Base-by-base conservation (phyloP, 2,888 invertebrate genomes). In the Harpalus rufipes region DNA sequence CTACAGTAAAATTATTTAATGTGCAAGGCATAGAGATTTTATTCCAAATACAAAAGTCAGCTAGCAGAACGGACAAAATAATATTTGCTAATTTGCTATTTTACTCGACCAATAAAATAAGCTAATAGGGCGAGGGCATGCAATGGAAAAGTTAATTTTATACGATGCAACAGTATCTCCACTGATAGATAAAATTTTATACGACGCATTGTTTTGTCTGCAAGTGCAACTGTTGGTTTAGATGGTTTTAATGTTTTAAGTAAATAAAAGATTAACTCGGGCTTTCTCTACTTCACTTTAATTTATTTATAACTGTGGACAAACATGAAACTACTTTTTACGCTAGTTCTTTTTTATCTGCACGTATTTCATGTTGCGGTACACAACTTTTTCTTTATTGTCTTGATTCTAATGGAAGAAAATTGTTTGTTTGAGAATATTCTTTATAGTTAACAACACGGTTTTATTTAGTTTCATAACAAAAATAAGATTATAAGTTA, bases 181-280 rank as follows among this genome's bases (percentile, higher is more conserved):
- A 74, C 72, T 74, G 72, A 74, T 74, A 74, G 72, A 74, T 74
- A 74, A 74, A 74, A 74, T 74, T 74, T 74, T 74, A 74, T 44
- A 44, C 8, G 41, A 18, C 51, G 14, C 44, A 18, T 74, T 74
- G 72, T 74, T 68, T 74, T 74, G 72, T 74, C 41, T 68, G 44
- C 14, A 21, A 44, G 41, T 41, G 72, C 44, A 51, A 74, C 72
- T 74, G 72, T 44, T 44, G 72, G 16, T 74, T 44, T 74, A 18
- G 72, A 74, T 16, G 72, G 72, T 44, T 74, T 74, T 74, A 41
- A 74, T 74, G 41, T 74, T 74, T 74, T 44, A 68, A 74, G 44
- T 18, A 41, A 74, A 74, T 74, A 41, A 74, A 74, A 74, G 72
- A 74, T 74, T 44, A 74, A 74, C 72, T 44, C 44, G 7, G 8